phyloP scores from a whole-genome alignment of 2,888 invertebrate species.

The Melanotus villosus region DNA sequence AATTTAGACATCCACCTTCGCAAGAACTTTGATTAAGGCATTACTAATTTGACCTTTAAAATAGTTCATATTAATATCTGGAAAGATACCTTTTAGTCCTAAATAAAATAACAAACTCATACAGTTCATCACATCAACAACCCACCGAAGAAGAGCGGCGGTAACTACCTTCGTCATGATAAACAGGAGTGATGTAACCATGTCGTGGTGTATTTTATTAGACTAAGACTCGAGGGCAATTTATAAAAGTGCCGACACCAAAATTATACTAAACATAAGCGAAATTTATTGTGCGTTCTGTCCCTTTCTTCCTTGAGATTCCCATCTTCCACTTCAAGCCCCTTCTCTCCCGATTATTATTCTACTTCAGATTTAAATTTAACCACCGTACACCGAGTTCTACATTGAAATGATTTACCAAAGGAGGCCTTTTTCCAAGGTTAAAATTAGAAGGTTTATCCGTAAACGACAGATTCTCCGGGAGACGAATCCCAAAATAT shows the following conservation, averaged over 20 bases:
- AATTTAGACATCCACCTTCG: too few relatives aligned
- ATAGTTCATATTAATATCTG: too few relatives aligned
- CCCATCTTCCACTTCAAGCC: constrained; percentile 50
- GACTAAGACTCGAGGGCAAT: constrained; percentile 52
- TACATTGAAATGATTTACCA: constrained; percentile 53
- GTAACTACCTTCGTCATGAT: constrained; percentile 48
- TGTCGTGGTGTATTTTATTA: constrained; percentile 52
- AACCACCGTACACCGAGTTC: constrained; percentile 54
- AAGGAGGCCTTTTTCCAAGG: constrained; percentile 38
- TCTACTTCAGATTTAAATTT: constrained; percentile 57
- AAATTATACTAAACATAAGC: constrained; percentile 56
- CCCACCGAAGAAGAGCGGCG: constrained; percentile 34
- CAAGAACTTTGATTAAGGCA: too few relatives aligned
- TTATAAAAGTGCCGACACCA: constrained; percentile 54
- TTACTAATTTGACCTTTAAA: too few relatives aligned
- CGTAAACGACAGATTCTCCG: too few relatives aligned
- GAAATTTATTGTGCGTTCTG: constrained; percentile 54
- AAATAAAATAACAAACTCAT: constrained; percentile 31
- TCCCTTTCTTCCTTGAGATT: constrained; percentile 47
- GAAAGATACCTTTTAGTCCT: too few relatives aligned
- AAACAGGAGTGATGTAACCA: constrained; percentile 51
- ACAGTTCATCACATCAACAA: constrained; percentile 31
- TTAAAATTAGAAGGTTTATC: constrained; percentile 20
- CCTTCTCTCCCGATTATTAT: constrained; percentile 54
- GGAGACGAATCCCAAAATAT: too few relatives aligned